Conservation (phyloP, 2,797 vertebrate species). For the Acanthornis magna region DNA sequence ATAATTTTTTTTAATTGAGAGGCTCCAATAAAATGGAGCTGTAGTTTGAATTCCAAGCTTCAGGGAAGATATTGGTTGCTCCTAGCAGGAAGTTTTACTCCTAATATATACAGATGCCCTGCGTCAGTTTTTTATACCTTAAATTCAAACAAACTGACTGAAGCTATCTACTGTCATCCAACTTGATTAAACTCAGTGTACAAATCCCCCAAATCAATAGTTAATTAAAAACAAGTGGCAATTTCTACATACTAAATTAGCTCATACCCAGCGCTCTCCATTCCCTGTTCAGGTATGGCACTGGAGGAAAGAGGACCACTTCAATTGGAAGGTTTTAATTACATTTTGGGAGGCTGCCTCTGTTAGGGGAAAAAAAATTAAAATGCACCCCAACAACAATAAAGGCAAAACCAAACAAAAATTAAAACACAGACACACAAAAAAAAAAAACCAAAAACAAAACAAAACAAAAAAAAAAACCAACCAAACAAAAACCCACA, state of each 20-base stretch:
- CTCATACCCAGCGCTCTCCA: background rate
- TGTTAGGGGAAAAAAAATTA: rapidly evolving
- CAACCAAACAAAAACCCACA: background rate
- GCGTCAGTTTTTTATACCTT: constrained; percentile 21
- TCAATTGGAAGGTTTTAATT: background rate
- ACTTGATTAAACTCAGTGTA: constrained; percentile 48
- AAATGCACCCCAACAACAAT: background rate
- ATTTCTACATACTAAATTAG: background rate
- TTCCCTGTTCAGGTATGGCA: background rate
- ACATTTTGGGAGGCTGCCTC: background rate
- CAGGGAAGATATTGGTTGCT: background rate
- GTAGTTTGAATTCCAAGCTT: background rate
- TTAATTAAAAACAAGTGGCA: constrained; percentile 56
- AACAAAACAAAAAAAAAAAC: background rate
- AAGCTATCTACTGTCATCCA: constrained; percentile 45
- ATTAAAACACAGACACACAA: background rate
- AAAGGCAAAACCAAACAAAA: background rate
- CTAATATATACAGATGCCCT: background rate
- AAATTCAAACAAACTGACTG: constrained; percentile 26
- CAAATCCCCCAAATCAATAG: constrained; percentile 64
- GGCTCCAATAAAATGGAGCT: background rate
- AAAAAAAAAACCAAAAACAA: background rate
- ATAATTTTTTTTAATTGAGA: background rate
- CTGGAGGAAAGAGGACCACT: background rate
- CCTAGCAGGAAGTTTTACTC: background rate